Evolutionary conservation across 92 coral and sea anemone species (phyloP).

Genomic region (Siderastrea radians): DNA sequence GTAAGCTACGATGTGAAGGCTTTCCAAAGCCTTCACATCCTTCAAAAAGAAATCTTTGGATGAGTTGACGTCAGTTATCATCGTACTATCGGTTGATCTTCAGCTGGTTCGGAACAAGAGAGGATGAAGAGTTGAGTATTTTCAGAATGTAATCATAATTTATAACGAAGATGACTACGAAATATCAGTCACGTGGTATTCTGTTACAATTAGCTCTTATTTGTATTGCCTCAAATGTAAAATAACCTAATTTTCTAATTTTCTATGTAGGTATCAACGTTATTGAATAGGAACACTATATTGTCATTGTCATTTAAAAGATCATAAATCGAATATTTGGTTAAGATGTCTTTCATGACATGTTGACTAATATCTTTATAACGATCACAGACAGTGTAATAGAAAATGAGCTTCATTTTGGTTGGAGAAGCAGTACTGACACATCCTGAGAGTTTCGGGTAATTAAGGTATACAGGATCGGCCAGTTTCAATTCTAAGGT

Average conservation of each 20-base stretch:
- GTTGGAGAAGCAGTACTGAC: background rate
- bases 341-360: background rate
- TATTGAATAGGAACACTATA: background rate
- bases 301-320: no score
- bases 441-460: constrained; percentile 11
- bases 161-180: no score
- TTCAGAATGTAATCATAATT: no score
- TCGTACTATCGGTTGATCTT: no score
- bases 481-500: constrained; percentile 25
- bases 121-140: no score
- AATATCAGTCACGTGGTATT: no score
- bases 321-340: no score
- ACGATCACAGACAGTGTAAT: constrained; percentile 15
- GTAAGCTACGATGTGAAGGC: no score
- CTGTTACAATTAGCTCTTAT: background rate
- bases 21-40: no score
- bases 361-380: constrained; percentile 9
- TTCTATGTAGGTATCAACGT: background rate
- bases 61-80: no score
- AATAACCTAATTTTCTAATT: background rate
- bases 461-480: constrained; percentile 15
- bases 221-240: background rate
- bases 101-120: no score
- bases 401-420: constrained; percentile 6
- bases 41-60: no score